These are phyloP conservation scores for Dinocampus coccinellae DNA, from an alignment of 2,888 invertebrate species.

Conservation along the genomic window DNA sequence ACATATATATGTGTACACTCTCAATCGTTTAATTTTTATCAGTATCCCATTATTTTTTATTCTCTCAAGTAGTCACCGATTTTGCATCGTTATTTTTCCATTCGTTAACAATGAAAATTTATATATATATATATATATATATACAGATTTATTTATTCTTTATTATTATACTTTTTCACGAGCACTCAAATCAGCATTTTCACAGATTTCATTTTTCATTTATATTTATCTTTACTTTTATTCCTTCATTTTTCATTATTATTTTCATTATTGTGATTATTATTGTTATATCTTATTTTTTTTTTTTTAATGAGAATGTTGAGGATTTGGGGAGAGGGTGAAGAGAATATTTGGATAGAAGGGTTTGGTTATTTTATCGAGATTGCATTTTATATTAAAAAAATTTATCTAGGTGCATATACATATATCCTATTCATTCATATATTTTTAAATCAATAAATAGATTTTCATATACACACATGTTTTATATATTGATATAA, in stretches of 20 bases:
- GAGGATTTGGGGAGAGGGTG: neutral
- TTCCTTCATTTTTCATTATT: too few relatives aligned
- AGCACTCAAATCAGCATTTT: slow-evolving; percentile 39
- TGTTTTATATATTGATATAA: neutral
- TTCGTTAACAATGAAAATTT: neutral
- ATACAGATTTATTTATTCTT: neutral
- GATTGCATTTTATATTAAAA: slow-evolving; percentile 32
- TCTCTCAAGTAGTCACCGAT: neutral
- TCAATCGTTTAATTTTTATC: slow-evolving; percentile 9
- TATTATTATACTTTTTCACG: slow-evolving; percentile 10
- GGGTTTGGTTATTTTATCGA: slow-evolving; percentile 29
- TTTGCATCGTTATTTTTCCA: neutral
- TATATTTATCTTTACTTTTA: neutral
- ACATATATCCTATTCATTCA: neutral
- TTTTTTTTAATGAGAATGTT: neutral
- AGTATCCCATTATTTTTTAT: neutral
- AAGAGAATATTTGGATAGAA: slow-evolving; percentile 19
- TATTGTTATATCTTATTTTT: too few relatives aligned
- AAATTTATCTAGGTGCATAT: neutral
- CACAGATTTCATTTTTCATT: neutral
- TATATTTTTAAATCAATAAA: neutral
- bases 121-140: neutral
- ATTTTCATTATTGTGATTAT: too few relatives aligned
- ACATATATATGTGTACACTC: neutral
- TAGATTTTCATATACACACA: neutral